Base-by-base conservation (phyloP, 92 coral and sea anemone species). In the Epizoanthus scotinus region DNA sequence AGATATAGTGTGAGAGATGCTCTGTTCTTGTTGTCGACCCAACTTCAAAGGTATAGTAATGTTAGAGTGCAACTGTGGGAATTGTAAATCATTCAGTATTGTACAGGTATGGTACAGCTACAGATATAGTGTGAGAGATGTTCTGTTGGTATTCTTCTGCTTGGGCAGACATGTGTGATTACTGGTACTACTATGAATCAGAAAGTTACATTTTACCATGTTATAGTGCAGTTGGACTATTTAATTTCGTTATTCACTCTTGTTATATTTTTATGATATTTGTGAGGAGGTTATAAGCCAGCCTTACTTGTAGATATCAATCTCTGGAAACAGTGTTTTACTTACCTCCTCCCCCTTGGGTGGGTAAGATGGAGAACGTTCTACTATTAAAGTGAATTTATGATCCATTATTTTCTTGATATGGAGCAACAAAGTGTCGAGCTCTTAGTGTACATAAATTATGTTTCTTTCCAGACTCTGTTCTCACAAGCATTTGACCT, bases 401-500 rank as follows among this genome's bases (percentile, higher is more conserved):
- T 9, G 8, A 40, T 40, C 44, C 44, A 40, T 40, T 40, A 5
- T 40, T 40, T 40, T 40, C 44, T 40, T 40, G 8, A 40, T 40
- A 40, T 40, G 44, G 44, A 40, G 44, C 44, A 40, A 34, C 54
- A 24, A 38, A 14, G 44, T 18, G 61, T n/a, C 57, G 8, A 59
- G 36, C 20, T 40, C 66, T 55, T 22, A 63, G 22, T 25, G n/a
- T n/a, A n/a, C n/a, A n/a, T n/a, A n/a, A n/a, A n/a, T n/a, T n/a
- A 36, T 60, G 29, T 38, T 22, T 8, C 5, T 18, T 79, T 87
- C 15, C 36, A 94, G 98, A 92, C 92, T 17, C 85, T 94, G 40
- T 94, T 94, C 70, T 92, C 98, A 31, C 98, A 93, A 83, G 98
- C 98, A 56, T 94, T 90, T 81, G 98, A 94, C 85, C 83, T 94